Conservation (phyloP, 1,140 invertebrate genomes). For the Aphis craccivora region DNA sequence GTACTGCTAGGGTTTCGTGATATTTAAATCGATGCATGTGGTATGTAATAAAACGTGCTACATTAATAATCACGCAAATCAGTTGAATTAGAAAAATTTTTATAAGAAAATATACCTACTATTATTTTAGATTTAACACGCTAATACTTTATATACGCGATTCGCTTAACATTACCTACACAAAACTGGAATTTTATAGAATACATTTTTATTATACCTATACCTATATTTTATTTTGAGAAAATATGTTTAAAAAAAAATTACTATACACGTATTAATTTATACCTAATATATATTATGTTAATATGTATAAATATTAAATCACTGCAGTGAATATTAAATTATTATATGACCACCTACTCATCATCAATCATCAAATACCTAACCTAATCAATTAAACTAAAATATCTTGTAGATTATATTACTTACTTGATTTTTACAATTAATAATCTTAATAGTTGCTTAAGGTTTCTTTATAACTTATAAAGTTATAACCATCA, state of each 20-base stretch:
- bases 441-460: no score
- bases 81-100: background rate
- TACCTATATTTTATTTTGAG: background rate
- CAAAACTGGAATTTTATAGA: background rate
- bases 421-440: no score
- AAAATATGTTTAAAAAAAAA: background rate
- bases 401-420: no score
- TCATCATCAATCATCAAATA: no score
- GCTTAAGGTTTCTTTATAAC: no score
- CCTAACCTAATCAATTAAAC: no score
- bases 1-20: background rate
- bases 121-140: conserved; percentile 4
- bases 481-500: no score
- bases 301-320: no score
- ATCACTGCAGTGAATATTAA: no score
- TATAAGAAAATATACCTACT: background rate
- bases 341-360: no score
- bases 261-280: no score
- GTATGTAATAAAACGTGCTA: background rate
- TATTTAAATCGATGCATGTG: conserved; percentile 27
- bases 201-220: background rate
- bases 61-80: background rate
- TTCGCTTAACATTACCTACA: background rate
- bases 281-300: no score
- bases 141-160: background rate